Base-by-base conservation (phyloP, 2,888 invertebrate genomes). In the Danaus chrysippus region DNA sequence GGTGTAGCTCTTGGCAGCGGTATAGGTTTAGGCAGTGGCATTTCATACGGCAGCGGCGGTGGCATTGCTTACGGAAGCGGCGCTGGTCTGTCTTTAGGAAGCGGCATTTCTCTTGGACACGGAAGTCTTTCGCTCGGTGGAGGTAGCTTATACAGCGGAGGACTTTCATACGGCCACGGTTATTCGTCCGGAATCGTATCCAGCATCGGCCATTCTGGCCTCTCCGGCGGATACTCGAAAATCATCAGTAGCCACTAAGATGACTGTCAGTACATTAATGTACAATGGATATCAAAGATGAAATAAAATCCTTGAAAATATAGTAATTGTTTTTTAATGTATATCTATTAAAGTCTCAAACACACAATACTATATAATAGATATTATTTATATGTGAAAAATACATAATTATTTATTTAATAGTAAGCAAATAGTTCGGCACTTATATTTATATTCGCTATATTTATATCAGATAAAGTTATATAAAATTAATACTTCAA, bases 171-270 rank as follows among this genome's bases (percentile, higher is more conserved):
- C 11, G 61, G 54, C 13, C 42, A 49, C 55, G 62, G 62, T n/a
- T n/a, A 42, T 15, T 54, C 54, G 19, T 54, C 52, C 34, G 60
- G 64, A 41, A 46, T 49, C n/a, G 60, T 59, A 55, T 55, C 54
- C 57, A 57, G 58, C 42, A 55, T 54, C 12, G 61, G 70, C 0
- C 34, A 56, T 15, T 56, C 56, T 13, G 70, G 73, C 12, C 56
- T 71, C 12, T 63, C 69, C 11, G 61, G 65, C 11, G 71, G 72
- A 44, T 62, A 67, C 63, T 68, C 69, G 11, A 69, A 69, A 61
- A 63, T 68, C 58, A 53, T 71, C 68, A 67, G 63, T 69, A 71
- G 67, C 68, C 70, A 70, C 61, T 71, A 70, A 71, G 61, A 61
- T 66, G 55, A 63, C 53, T 54, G 59, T 56, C 49, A 64, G 67